These are phyloP conservation scores for Urocyon cinereoargenteus DNA, from an alignment of 2,797 vertebrate genomes.

Conservation along the genomic window DNA sequence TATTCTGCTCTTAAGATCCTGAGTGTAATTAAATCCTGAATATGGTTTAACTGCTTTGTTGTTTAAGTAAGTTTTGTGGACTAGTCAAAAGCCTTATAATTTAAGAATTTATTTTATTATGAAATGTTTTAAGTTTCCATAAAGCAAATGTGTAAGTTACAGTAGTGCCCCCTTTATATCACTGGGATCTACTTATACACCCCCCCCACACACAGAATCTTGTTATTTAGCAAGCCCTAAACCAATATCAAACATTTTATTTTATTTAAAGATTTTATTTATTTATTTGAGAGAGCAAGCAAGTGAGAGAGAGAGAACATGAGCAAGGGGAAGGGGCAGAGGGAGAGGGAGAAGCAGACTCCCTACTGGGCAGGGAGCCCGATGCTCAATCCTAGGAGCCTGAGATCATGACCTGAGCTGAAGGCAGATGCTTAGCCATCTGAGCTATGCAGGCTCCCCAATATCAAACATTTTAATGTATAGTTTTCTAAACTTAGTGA, in stretches of 20 bases:
- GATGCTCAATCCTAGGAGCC: too few relatives aligned
- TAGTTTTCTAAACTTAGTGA: neutral
- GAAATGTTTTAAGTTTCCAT: neutral
- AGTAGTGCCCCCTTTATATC: neutral
- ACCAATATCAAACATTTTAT: neutral
- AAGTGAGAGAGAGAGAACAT: too few relatives aligned
- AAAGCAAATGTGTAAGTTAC: neutral
- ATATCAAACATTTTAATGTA: neutral
- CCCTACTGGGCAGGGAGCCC: too few relatives aligned
- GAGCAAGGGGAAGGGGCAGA: too few relatives aligned
- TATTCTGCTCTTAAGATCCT: neutral
- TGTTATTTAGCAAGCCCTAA: conserved; percentile 1
- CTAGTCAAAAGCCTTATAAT: neutral
- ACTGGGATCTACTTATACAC: neutral
- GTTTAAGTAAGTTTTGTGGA: neutral
- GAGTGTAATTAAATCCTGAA: neutral
- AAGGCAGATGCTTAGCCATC: too few relatives aligned
- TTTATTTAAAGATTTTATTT: too few relatives aligned
- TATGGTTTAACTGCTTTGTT: neutral
- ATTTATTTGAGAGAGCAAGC: too few relatives aligned
- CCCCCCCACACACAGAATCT: neutral
- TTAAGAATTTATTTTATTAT: conserved; percentile 27
- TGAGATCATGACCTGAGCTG: too few relatives aligned
- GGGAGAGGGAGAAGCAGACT: too few relatives aligned
- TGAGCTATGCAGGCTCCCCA: neutral